phyloP scores from a whole-genome alignment of 1,140 invertebrate species.

The Drosophila seguyi region DNA sequence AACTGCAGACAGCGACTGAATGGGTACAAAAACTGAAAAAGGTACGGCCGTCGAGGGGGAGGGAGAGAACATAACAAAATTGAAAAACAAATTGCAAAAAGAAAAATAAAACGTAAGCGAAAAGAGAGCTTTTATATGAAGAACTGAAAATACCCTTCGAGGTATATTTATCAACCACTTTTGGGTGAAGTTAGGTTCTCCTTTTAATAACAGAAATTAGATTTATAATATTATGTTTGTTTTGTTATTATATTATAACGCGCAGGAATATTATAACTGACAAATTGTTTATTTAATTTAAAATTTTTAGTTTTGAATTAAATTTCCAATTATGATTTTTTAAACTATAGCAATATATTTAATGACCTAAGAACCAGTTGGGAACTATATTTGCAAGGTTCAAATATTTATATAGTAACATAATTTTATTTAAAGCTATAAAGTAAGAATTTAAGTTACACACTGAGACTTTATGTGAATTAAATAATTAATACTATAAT shows the following conservation, averaged over 20 bases:
- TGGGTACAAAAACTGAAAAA: conserved; percentile 68
- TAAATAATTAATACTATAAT: too few relatives aligned
- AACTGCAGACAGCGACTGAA: conserved; percentile 79
- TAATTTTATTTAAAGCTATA: too few relatives aligned
- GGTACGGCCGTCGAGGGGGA: conserved; percentile 9
- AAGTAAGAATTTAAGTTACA: too few relatives aligned
- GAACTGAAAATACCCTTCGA: background rate
- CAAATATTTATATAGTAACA: background rate
- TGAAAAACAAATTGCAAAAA: conserved; percentile 63
- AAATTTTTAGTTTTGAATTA: too few relatives aligned
- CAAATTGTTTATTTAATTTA: background rate
- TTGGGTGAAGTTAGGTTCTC: too few relatives aligned
- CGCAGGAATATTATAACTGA: background rate
- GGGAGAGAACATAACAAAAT: conserved; percentile 66
- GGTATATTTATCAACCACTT: too few relatives aligned
- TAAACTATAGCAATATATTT: too few relatives aligned
- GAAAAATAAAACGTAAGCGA: conserved; percentile 16
- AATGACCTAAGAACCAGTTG: too few relatives aligned
- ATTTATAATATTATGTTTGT: background rate
- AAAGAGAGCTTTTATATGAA: background rate
- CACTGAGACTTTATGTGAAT: too few relatives aligned
- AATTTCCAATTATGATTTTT: rapidly evolving
- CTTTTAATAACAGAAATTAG: background rate
- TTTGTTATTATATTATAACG: too few relatives aligned
- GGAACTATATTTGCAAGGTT: too few relatives aligned